These are phyloP conservation scores for Furcula furcula DNA, from an alignment of 2,888 invertebrate species.

Conservation along the genomic window DNA sequence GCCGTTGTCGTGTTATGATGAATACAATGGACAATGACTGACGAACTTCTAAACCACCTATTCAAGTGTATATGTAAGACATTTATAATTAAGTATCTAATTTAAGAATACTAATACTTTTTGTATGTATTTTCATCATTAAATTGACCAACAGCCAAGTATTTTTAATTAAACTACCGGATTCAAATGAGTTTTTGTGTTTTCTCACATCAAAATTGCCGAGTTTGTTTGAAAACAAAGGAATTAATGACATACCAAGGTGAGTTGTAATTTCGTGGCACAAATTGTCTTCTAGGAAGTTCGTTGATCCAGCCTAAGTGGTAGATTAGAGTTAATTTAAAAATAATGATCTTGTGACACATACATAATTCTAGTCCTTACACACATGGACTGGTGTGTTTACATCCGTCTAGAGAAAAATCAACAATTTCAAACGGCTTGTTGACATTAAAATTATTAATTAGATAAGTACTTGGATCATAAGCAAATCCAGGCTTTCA, in stretches of 20 bases:
- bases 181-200: conserved; percentile 28
- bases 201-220: conserved; percentile 43
- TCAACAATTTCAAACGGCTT: too few relatives aligned
- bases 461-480: too few relatives aligned
- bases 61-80: conserved; percentile 37
- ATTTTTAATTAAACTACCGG: conserved; percentile 38
- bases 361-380: conserved; percentile 9
- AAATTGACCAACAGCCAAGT: conserved; percentile 28
- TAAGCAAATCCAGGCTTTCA: too few relatives aligned
- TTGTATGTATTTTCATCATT: conserved; percentile 38
- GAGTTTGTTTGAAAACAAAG: conserved; percentile 53
- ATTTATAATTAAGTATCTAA: conserved; percentile 34
- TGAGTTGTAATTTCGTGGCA: conserved; percentile 45
- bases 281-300: conserved; percentile 57
- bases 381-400: neutral
- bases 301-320: conserved; percentile 63
- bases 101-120: conserved; percentile 45
- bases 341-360: conserved; percentile 67
- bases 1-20: conserved; percentile 5
- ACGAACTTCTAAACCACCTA: conserved; percentile 38
- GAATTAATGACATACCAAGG: conserved; percentile 50
- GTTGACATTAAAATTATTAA: too few relatives aligned
- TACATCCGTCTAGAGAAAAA: neutral
- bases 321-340: conserved; percentile 70
- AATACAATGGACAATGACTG: conserved; percentile 36